Conservation (phyloP, 1,140 invertebrate genomes). For the Drosophila miranda region DNA sequence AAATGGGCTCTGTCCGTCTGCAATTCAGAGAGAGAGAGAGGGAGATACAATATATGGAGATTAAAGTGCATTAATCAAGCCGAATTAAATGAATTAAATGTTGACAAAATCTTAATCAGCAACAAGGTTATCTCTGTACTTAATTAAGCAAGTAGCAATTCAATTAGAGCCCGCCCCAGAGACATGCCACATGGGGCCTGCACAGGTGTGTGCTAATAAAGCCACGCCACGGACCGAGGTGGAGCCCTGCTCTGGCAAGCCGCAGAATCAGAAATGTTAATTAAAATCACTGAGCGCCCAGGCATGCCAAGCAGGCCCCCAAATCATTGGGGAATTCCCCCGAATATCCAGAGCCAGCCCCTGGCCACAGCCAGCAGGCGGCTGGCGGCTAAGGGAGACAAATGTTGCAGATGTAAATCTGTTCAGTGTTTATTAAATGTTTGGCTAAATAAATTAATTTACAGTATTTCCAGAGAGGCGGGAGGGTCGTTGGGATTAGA, state of each 20-base stretch:
- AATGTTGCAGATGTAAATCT: conserved; percentile 48
- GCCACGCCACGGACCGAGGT: conserved; percentile 5
- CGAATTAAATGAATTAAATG: conserved; percentile 48
- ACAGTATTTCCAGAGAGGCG: background rate
- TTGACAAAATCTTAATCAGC: conserved; percentile 59
- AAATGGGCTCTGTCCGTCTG: conserved; percentile 27
- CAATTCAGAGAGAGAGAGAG: conserved; percentile 24
- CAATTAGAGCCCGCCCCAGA: conserved; percentile 53
- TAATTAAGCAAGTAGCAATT: conserved; percentile 75
- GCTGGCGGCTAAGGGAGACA: conserved; percentile 21
- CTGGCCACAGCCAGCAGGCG: conserved; percentile 38
- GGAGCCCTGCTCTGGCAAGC: conserved; percentile 27
- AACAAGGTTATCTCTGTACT: conserved; percentile 47
- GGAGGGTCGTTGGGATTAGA: too few relatives aligned
- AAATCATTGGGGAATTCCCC: conserved; percentile 43
- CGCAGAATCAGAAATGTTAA: conserved; percentile 80
- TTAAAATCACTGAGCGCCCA: conserved; percentile 71
- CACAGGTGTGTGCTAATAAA: conserved; percentile 72
- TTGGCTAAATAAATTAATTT: conserved; percentile 28
- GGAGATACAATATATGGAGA: conserved; percentile 37
- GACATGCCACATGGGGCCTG: conserved; percentile 1
- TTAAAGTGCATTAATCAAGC: conserved; percentile 52
- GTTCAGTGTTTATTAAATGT: conserved; percentile 41
- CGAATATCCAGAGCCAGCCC: conserved; percentile 32
- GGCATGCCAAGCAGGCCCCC: conserved; percentile 48